A percentile compares a stretch with the other conserved stretches of the same genome.
Conservation (phyloP, 2,797 vertebrate genomes). For the Epinephelus coioides region DNA sequence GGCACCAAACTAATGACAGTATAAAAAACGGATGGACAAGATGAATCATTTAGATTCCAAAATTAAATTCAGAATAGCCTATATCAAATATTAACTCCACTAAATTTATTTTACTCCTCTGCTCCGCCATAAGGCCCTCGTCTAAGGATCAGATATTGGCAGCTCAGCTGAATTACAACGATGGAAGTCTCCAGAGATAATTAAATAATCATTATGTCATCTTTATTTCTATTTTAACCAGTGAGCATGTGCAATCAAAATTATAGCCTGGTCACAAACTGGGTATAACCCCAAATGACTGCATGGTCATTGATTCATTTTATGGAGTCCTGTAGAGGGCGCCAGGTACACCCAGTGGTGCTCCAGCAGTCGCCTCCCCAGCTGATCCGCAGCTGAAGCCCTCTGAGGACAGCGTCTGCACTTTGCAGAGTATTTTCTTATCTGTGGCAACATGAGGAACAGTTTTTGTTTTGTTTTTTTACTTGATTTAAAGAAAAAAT, state of each 20-base stretch:
- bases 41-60: constrained; percentile 55
- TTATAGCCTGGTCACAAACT: constrained; percentile 34
- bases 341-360: constrained; percentile 51
- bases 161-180: constrained; percentile 18
- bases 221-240: constrained; percentile 35
- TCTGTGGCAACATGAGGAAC: background rate
- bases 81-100: constrained; percentile 59
- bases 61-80: constrained; percentile 53
- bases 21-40: constrained; percentile 25
- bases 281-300: constrained; percentile 3
- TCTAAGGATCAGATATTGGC: constrained; percentile 26
- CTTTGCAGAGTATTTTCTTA: background rate
- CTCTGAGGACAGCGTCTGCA: background rate
- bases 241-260: constrained; percentile 35
- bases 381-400: constrained; percentile 5
- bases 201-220: constrained; percentile 26
- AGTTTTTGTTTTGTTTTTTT: background rate
- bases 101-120: constrained; percentile 38
- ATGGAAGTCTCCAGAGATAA: constrained; percentile 11
- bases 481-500: background rate
- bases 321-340: constrained; percentile 69
- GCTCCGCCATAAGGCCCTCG: background rate
- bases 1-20: constrained; percentile 31
- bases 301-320: constrained; percentile 28
- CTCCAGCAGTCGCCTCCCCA: constrained; percentile 15